A percentile compares a stretch with the other conserved stretches of the same genome.
Conservation (phyloP, 2,113 vertebrate species). For the Equus przewalskii region DNA sequence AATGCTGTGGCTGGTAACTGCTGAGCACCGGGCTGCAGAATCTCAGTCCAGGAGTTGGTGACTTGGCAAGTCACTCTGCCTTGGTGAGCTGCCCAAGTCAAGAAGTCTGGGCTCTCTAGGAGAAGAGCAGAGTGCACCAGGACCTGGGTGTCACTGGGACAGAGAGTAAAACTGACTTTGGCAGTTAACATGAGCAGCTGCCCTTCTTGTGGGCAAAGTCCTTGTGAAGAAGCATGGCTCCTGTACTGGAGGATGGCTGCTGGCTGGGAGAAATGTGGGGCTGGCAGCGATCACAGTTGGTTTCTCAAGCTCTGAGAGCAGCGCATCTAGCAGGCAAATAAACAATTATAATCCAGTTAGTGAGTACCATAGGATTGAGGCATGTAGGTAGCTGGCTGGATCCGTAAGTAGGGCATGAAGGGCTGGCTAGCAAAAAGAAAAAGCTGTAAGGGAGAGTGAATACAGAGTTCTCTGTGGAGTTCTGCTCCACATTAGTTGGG, state of each 20-base stretch:
- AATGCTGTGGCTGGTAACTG: constrained; percentile 3
- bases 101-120: background rate
- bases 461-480: background rate
- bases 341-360: background rate
- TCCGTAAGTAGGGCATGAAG: background rate
- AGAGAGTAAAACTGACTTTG: background rate
- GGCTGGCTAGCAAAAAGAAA: background rate
- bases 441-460: background rate
- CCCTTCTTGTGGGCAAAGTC: background rate
- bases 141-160: background rate
- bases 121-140: background rate
- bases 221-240: background rate
- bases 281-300: background rate
- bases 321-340: constrained; percentile 17
- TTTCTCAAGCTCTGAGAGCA: constrained; percentile 16
- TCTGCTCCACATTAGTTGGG: background rate
- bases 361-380: background rate
- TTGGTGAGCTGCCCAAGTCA: constrained; percentile 7
- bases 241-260: background rate
- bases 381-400: background rate
- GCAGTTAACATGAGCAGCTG: background rate
- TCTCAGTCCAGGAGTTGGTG: background rate
- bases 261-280: background rate
- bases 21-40: background rate
- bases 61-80: background rate